Conservation (phyloP, 2,888 invertebrate genomes). For the Callosobruchus maculatus region DNA sequence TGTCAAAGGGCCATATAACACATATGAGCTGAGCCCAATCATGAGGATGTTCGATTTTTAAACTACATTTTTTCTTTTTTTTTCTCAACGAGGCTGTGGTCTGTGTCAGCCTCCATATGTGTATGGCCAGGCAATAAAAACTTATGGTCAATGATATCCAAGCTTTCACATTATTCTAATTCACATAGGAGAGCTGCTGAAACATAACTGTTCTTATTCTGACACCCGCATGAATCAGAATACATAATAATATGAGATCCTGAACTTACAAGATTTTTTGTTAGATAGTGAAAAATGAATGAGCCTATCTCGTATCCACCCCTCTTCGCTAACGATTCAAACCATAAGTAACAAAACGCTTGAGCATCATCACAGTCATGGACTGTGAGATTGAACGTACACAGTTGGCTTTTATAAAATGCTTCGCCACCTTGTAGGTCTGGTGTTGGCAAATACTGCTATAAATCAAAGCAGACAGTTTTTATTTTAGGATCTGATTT, state of each 20-base stretch:
- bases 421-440: slow-evolving; percentile 2
- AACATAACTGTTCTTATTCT: too few relatives aligned
- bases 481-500: slow-evolving; percentile 1
- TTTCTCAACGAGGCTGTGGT: background rate
- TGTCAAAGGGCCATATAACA: too few relatives aligned
- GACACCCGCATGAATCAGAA: too few relatives aligned
- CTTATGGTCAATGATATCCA: background rate
- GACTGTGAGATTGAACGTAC: slow-evolving; percentile 1
- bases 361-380: background rate
- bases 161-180: too few relatives aligned
- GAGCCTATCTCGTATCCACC: too few relatives aligned
- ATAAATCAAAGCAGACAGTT: background rate
- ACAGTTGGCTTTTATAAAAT: background rate
- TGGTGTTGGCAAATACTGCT: slow-evolving; percentile 2
- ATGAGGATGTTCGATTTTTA: background rate
- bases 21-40: background rate
- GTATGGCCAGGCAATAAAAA: background rate
- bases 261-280: too few relatives aligned
- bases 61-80: background rate
- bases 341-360: background rate
- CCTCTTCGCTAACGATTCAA: background rate
- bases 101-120: slow-evolving; percentile 1
- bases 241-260: too few relatives aligned
- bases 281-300: too few relatives aligned
- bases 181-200: too few relatives aligned